phyloP scores from a whole-genome alignment of 2,113 vertebrate species.

The Hypocryptadius cinnamomeus region DNA sequence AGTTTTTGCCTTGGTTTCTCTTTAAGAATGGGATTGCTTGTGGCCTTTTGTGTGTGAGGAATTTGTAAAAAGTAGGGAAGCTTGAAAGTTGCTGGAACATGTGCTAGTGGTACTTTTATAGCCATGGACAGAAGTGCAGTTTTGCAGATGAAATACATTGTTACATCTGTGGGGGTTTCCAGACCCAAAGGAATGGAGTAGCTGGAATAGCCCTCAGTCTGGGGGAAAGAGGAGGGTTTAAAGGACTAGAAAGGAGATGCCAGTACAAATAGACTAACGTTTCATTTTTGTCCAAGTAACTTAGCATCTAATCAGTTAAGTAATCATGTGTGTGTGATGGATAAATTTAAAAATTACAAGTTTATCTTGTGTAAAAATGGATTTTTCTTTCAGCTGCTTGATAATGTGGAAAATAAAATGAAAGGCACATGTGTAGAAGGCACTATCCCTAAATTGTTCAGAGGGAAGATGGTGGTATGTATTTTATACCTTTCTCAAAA shows the following conservation, averaged over 20 bases:
- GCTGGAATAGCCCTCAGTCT: not conserved
- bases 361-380: not conserved
- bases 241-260: not conserved
- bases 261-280: not conserved
- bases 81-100: not conserved
- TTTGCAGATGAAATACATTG: not conserved
- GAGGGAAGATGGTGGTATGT: slow-evolving; percentile 99
- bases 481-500: not conserved
- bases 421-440: slow-evolving; percentile 99
- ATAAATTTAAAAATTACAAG: not conserved
- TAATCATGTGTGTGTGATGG: not conserved
- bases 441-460: slow-evolving; percentile 97
- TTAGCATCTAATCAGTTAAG: not conserved
- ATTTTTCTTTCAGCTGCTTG: slow-evolving; percentile 83
- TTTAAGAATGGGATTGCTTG: not conserved
- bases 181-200: not conserved
- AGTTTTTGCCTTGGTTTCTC: not conserved
- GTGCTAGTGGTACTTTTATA: not conserved
- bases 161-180: not conserved
- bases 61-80: not conserved
- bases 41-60: not conserved
- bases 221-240: not conserved
- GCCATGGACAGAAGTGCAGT: not conserved
- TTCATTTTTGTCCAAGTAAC: not conserved
- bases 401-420: slow-evolving; percentile 99